A percentile compares a stretch with the other conserved stretches of the same genome.
Conservation (phyloP, 2,888 invertebrate species). For the Mimumesa dahlbomi region DNA sequence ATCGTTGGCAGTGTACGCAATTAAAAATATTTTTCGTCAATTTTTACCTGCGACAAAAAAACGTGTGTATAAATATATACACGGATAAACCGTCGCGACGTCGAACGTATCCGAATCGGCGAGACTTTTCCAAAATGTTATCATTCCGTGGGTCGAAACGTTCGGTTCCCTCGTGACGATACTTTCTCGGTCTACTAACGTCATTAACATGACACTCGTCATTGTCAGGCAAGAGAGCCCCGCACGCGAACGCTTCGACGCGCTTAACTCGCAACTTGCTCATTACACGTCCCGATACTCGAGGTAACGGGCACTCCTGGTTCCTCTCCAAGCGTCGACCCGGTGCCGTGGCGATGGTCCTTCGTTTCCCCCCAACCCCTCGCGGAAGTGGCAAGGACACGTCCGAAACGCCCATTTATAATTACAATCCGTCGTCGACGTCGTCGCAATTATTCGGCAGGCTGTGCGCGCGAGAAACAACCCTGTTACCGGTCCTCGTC, state of each 20-base stretch:
- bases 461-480: slow-evolving; percentile 39
- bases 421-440: slow-evolving; percentile 45
- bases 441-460: slow-evolving; percentile 46
- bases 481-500: slow-evolving; percentile 30
- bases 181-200: too few species aligned
- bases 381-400: slow-evolving; percentile 44
- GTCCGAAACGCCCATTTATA: slow-evolving; percentile 52
- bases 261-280: slow-evolving; percentile 38
- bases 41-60: too few species aligned
- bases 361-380: slow-evolving; percentile 29
- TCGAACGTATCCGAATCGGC: too few species aligned
- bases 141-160: too few species aligned
- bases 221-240: too few species aligned
- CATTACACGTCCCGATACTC: slow-evolving; percentile 53
- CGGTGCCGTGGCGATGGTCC: slow-evolving; percentile 52
- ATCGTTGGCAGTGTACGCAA: too few species aligned
- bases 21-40: too few species aligned
- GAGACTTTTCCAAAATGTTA: too few species aligned
- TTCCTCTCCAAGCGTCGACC: slow-evolving; percentile 35
- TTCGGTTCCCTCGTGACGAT: too few species aligned
- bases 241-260: slow-evolving; percentile 16
- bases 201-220: too few species aligned
- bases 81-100: too few species aligned
- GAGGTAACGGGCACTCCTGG: slow-evolving; percentile 50
- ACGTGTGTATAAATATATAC: too few species aligned